Evolutionary conservation across 1,140 invertebrate genomes (phyloP), one percentile per base, ranked within the genome.

Genomic region (Sogatella furcifera): DNA sequence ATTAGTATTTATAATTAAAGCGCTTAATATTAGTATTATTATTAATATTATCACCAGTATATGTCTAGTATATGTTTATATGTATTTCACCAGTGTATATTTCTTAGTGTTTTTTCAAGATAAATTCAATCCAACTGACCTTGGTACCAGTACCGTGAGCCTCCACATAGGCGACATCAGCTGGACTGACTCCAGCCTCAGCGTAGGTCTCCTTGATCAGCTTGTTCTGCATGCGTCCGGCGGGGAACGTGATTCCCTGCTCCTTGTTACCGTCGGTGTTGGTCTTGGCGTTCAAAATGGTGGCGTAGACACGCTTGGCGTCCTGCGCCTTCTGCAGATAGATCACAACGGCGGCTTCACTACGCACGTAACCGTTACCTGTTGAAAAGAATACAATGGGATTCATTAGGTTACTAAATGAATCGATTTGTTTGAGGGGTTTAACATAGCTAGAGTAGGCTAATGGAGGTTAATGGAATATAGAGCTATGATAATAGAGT

Each of bases 131-230:
- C 24, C 2, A 6, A 28, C 24, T 28, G 24, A 81, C 84, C 75
- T 95, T 86, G 0, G 96, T 98, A 41, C 95, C 96, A 6, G 96
- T 98, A 19, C 95, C 95, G 73, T 98, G 96, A 15, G 93, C 92
- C 73, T 98, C 96, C 11, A 98, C 84, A 71, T 96, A 98, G 0
- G 73, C 75, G 0, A 98, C 86, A 42, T 89, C 83, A 34, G 76
- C 71, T 5, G 94, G 94, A 68, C 88, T 82, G n/a, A 98, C 70
- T 0, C 84, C 82, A 15, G 81, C 82, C 72, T 96, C 92, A 6
- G 74, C 75, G 71, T 96, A 97, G 0, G 92, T 84, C 70, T 95
- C 89, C 54, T 82, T 74, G 62, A 97, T 85, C n/a, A 98, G 77
- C 57, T 80, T 77, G 62, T 89, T 89, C 73, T 98, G 95, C 80